phyloP scores from a whole-genome alignment of 2,797 vertebrate species.

The Amblyraja radiata region DNA sequence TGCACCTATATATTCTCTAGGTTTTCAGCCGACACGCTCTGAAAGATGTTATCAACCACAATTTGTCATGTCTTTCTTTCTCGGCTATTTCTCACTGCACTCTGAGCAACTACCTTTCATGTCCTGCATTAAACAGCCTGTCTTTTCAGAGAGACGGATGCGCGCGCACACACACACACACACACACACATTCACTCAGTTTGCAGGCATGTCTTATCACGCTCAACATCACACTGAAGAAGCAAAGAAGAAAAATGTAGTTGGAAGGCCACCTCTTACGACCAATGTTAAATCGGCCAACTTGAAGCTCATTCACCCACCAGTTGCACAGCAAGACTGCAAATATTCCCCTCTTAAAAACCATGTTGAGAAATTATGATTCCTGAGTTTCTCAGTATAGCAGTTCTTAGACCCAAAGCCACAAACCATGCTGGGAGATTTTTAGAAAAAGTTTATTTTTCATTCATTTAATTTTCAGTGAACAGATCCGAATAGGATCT shows the following conservation, averaged over 20 bases:
- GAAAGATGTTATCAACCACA: not conserved
- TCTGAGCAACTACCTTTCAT: not conserved
- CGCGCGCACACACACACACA: too few species aligned
- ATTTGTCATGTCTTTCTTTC: not conserved
- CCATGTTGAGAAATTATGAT: not conserved
- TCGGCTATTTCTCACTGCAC: not conserved
- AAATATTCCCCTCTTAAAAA: not conserved
- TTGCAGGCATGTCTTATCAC: too few species aligned
- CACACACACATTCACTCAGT: too few species aligned
- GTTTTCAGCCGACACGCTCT: not conserved
- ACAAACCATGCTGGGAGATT: not conserved
- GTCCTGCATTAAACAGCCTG: not conserved
- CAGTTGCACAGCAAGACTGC: not conserved
- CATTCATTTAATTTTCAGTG: not conserved
- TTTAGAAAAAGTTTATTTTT: conserved; percentile 9
- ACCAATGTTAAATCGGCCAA: not conserved
- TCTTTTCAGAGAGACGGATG: too few species aligned
- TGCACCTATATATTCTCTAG: not conserved
- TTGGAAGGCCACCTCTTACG: too few species aligned
- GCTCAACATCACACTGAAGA: too few species aligned
- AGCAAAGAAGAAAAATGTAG: not conserved
- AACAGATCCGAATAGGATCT: not conserved
- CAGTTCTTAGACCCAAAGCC: not conserved
- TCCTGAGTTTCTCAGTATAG: not conserved
- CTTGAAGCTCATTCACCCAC: too few species aligned